These are phyloP conservation scores for Linnaemya tessellans DNA, from an alignment of 2,888 invertebrate genomes.

Conservation along the genomic window DNA sequence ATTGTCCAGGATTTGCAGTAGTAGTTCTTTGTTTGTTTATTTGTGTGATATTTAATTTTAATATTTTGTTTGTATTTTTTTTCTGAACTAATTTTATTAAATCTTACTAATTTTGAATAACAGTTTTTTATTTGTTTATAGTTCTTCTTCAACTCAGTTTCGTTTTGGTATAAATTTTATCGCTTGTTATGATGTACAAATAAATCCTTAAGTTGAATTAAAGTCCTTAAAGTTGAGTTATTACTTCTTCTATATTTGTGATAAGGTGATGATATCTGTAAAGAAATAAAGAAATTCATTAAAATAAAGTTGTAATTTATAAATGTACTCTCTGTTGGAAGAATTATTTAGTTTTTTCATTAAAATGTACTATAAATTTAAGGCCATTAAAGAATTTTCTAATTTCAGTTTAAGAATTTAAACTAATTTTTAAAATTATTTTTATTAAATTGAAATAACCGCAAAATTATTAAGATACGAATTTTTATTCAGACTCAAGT, in stretches of 20 bases:
- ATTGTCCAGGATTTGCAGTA: neutral
- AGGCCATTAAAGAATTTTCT: too few species aligned
- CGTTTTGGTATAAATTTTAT: slow-evolving; percentile 45
- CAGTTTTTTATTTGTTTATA: slow-evolving; percentile 9
- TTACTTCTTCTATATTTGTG: slow-evolving; percentile 68
- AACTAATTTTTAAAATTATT: too few species aligned
- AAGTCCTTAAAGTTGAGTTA: slow-evolving; percentile 59
- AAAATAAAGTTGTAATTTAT: neutral
- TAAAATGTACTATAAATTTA: too few species aligned
- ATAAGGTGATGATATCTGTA: slow-evolving; percentile 74
- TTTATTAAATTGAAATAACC: too few species aligned
- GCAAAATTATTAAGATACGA: too few species aligned
- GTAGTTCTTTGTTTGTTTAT: neutral
- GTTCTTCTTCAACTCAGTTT: neutral
- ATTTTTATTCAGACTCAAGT: too few species aligned
- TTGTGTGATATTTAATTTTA: slow-evolving; percentile 13
- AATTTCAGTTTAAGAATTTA: too few species aligned
- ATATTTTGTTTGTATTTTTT: neutral
- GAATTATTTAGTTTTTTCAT: too few species aligned
- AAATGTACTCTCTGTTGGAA: too few species aligned
- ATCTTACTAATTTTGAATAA: slow-evolving; percentile 29
- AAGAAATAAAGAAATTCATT: slow-evolving; percentile 39
- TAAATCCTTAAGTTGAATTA: slow-evolving; percentile 20
- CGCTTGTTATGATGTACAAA: slow-evolving; percentile 42
- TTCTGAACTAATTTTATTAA: slow-evolving; percentile 29